Percentiles rank a stretch among this genome's conserved stretches.
These are phyloP conservation scores for Mantis religiosa DNA, from an alignment of 2,888 invertebrate species.

Conservation along the genomic window DNA sequence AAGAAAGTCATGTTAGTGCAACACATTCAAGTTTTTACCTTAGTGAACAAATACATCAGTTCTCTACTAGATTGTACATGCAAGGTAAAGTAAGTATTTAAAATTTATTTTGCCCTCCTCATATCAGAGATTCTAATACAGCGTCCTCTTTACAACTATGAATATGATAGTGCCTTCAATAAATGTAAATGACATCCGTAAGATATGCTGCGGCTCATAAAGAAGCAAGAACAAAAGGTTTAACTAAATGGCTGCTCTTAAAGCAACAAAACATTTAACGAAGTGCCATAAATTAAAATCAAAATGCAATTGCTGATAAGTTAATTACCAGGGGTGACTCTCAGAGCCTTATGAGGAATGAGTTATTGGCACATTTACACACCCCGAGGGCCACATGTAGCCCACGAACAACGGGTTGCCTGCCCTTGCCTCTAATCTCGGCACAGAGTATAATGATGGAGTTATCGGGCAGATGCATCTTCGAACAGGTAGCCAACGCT, in stretches of 20 bases:
- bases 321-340: neutral
- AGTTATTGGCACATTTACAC: neutral
- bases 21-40: no score
- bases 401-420: neutral
- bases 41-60: no score
- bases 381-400: neutral
- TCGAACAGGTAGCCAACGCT: neutral
- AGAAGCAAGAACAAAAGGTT: neutral
- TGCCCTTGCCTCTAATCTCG: neutral
- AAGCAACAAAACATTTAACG: neutral
- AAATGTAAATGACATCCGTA: neutral
- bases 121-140: no score
- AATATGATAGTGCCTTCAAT: neutral
- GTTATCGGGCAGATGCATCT: neutral
- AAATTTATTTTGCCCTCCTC: no score
- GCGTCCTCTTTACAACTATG: no score
- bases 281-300: neutral
- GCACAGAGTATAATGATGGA: neutral
- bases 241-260: neutral
- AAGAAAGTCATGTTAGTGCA: no score
- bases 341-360: neutral
- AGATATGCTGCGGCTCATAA: neutral
- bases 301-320: neutral
- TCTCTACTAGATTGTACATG: no score
- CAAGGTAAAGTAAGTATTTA: no score